Evolutionary conservation across 2,113 vertebrate genomes (phyloP).

Genomic region (Ceratotherium simum): DNA sequence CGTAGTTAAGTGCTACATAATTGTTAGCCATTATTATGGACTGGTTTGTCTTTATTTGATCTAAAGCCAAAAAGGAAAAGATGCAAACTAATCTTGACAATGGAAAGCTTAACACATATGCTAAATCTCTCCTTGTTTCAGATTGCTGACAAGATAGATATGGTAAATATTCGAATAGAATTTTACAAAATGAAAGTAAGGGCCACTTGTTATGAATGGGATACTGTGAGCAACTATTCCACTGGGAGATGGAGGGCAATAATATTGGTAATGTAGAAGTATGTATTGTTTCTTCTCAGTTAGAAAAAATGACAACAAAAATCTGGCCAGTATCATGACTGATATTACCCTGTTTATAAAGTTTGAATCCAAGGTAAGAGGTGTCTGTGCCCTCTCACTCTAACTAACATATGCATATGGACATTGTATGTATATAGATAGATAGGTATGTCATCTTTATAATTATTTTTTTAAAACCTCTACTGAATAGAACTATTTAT

Average conservation of each 20-base stretch:
- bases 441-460: slow-evolving; percentile 5
- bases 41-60: neutral
- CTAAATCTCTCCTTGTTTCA: neutral
- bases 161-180: neutral
- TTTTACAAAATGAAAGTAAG: neutral
- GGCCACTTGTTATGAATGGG: neutral
- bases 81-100: neutral
- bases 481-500: slow-evolving; percentile 71
- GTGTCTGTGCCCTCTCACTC: neutral
- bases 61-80: slow-evolving; percentile 3
- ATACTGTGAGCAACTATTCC: neutral
- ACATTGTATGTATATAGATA: neutral
- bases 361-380: neutral
- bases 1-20: neutral
- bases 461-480: slow-evolving; percentile 69
- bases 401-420: neutral
- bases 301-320: neutral
- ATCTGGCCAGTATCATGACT: neutral
- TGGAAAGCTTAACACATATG: neutral
- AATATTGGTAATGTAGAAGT: neutral
- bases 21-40: neutral
- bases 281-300: neutral
- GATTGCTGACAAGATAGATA: neutral
- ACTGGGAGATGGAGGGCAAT: neutral
- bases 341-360: neutral